Evolutionary conservation across 2,113 vertebrate species (phyloP), one percentile per base, ranked within the genome.

Genomic region (Epinephelus cyanopodus): DNA sequence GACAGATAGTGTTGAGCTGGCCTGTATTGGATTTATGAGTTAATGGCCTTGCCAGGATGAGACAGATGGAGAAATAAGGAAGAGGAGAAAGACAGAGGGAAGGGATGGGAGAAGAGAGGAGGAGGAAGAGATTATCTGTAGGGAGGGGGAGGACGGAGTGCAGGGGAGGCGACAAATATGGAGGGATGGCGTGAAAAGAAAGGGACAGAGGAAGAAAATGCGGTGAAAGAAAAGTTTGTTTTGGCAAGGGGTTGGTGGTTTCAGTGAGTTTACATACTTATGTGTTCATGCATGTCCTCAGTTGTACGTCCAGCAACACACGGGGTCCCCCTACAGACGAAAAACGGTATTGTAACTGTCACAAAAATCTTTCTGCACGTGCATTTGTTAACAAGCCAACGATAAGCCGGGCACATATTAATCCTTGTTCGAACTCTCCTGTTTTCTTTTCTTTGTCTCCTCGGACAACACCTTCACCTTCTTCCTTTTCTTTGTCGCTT

Each of bases 1-100:
- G 93, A 92, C 89, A 91, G 88, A 94, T 94, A 92, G 92, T 94
- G 93, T 93, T 94, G 91, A 94, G 93, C 91, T 94, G 89, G 91
- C 87, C 91, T 82, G 84, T 92, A 91, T 94, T 93, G 92, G 88
- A 93, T 93, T 92, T 90, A 92, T 92, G 90, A 92, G 90, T 91
- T 93, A 93, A 93, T 93, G 91, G 92, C 83, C 83, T 85, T 88
- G 86, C 90, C 87, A 91, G 87, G 81, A 79, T 47, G 85, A 91
- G 90, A 94, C 89, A 90, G 90, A 94, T 93, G 89, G 85, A 89
- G 85, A 89, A 94, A 93, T 92, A 89, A 93, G 85, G 80, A 92
- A 93, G 82, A 91, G 79, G 68, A 73, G 73, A 79, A 80, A 88
- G 86, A 68, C 33, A 21, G 57, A 27, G 62, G 76, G 77, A 81